Evolutionary conservation across 2,113 vertebrate species (phyloP), one percentile per base, ranked within the genome.

Genomic region (Dascyllus trimaculatus): DNA sequence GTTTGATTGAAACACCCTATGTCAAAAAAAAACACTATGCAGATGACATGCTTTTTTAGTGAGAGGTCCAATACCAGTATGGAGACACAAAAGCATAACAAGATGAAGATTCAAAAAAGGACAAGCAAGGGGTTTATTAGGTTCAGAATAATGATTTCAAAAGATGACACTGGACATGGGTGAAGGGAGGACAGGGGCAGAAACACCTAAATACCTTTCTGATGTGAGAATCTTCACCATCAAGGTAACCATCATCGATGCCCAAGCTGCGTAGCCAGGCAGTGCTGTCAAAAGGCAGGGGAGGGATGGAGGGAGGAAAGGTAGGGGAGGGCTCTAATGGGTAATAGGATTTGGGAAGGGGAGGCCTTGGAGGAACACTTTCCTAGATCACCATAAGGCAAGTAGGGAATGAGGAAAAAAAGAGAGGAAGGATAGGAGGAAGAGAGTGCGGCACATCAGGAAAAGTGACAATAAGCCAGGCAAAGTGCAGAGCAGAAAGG

Each of bases 271-370:
- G 94, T 29, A 95, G 96, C 97, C 97, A 97, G 91, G 95, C 92
- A 85, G 92, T 95, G 95, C 96, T 97, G 92, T 97, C 96, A 70
- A 92, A 95, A 81, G 97, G 96, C 78, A 96, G 66, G 65, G 93
- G 88, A 21, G 90, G 92, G 49, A 90, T 67, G 15, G 92, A 94
- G 46, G 94, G 93, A 91, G 96, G 96, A 68, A 96, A 92, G 54
- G 93, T 92, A 69, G 92, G 91, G 95, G 95, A 95, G 88, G 96
- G 89, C 53, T 97, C 97, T 95, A 98, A 89, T 89, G 96, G 97
- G 6, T 95, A 94, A 93, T 99, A 99, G 85, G 97, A 97, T 94
- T 97, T 98, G 86, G 98, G 98, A 81, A 99, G 97, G 86, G 98
- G 98, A 84, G 98, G 98, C 90, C 98, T 95, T 65, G 97, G 97